Evolutionary conservation across 2,888 invertebrate species (phyloP).

Genomic region (Subacronicta megacephala): DNA sequence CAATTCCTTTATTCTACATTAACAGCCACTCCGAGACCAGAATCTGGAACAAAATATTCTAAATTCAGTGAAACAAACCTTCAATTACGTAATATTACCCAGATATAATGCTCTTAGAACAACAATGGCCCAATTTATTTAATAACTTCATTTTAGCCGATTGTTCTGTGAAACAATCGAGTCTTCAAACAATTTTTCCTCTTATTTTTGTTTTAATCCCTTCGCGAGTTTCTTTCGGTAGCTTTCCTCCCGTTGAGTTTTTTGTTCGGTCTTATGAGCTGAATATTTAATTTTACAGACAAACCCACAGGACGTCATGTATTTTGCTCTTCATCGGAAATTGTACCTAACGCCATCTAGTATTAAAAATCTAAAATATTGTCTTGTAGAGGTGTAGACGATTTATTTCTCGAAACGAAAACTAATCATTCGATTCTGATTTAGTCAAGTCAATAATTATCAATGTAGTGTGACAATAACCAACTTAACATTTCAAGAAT

Average conservation of each 20-base stretch:
- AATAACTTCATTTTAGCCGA: conserved; percentile 43
- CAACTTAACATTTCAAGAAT: too few species aligned
- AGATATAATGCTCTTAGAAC: conserved; percentile 17
- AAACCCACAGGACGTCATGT: conserved; percentile 22
- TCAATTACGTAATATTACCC: conserved; percentile 21
- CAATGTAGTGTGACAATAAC: too few species aligned
- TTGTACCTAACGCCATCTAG: too few species aligned
- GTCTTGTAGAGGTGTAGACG: too few species aligned
- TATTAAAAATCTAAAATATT: too few species aligned
- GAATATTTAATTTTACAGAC: conserved; percentile 47
- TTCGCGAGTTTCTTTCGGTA: conserved; percentile 36
- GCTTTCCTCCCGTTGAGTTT: conserved; percentile 23
- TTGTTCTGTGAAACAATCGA: conserved; percentile 53
- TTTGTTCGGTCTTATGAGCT: conserved; percentile 38
- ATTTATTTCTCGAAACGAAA: too few species aligned
- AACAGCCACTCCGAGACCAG: background rate
- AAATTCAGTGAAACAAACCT: conserved; percentile 23
- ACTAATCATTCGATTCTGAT: too few species aligned
- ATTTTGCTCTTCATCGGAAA: too few species aligned
- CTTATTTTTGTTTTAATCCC: conserved; percentile 52
- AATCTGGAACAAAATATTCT: conserved; percentile 16
- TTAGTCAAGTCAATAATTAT: too few species aligned
- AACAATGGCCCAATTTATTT: conserved; percentile 44
- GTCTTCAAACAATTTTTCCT: conserved; percentile 39
- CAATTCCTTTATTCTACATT: background rate